Evolutionary conservation across 2,797 vertebrate genomes (phyloP), one percentile per base, ranked within the genome.

Genomic region (Silurus aristotelis): DNA sequence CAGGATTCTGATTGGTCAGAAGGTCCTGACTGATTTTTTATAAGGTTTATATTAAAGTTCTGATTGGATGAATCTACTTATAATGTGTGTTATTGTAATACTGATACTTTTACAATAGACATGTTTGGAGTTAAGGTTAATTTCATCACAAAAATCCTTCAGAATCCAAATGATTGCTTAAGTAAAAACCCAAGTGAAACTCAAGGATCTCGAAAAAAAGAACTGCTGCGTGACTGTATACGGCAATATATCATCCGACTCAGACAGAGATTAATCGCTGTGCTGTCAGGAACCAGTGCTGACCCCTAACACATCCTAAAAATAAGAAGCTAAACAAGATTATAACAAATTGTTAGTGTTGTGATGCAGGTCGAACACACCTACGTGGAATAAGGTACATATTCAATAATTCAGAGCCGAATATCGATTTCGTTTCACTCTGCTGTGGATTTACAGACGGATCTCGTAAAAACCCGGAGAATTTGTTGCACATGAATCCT

Each of bases 311-410:
- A 22, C 22, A 20, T 72, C 43, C 70, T 72, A 17, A 12, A n/a
- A n/a, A 14, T 4, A 38, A 14, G 0, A n/a, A 72, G 10, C 10
- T 5, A 20, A 72, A 46, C 4, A 22, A 48, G 43, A 72, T 20
- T 22, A n/a, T 48, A 72, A n/a, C 70, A 46, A 72, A 72, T 48
- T n/a, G n/a, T n/a, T n/a, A 6, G 22, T 52, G 22, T 46, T n/a
- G 70, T 48, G n/a, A 22, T 14, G 46, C 20, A 48, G 71, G 43
- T 48, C 6, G 43, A 48, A 72, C 48, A 22, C 13, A 1, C 19
- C 52, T 52, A n/a, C 12, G 71, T 73, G 43, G 52, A 73, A 73
- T 52, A 73, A 72, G 48, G 48, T n/a, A n/a, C 70, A 52, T 72
- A 6, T 72, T 71, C 20, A 38, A 71, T 71, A 46, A 71, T 71